Evolutionary conservation across 2,888 invertebrate species (phyloP), one percentile per base, ranked within the genome.

Genomic region (Neoitamus cyanurus): DNA sequence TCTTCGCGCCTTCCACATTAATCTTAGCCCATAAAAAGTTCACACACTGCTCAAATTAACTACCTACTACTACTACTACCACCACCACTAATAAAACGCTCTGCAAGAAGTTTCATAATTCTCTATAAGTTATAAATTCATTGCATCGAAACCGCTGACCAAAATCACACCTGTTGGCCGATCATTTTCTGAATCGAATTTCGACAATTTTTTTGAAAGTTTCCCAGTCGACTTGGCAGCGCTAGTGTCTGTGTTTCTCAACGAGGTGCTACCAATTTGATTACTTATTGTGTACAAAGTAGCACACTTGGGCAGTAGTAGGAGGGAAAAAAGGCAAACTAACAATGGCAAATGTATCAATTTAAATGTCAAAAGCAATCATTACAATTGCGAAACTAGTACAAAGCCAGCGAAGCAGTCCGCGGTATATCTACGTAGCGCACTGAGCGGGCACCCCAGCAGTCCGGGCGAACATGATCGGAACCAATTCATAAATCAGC

Each of bases 311-410:
- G 5, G 15, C 20, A 36, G 28, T 20, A 25, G 58, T 15, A 58
- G 58, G 58, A 58, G 58, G 25, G 42, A 5, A 58, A 25, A 37
- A 48, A 25, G 0, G 58, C 58, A 2, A 25, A 3, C 31, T 80
- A 80, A 80, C 80, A 80, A 80, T 80, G 28, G 68, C 68, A 80
- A 80, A 80, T 80, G 58, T 68, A 80, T 80, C 80, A 80, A 80
- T 80, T 80, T 80, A 80, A 80, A 80, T 80, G 80, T 80, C 80
- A 80, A 80, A 80, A 80, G 80, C 68, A 80, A 80, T 80, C 80
- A 80, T 80, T 68, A 80, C 80, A 48, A 69, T 83, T 83, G 36
- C 37, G 70, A 83, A 83, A 83, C 42, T 42, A 28, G 83, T 69
- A 70, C 83, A 69, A 37, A 83, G 68, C 28, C 58, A 68, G 31